A percentile compares a stretch with the other conserved stretches of the same genome.
Evolutionary conservation across 2,113 vertebrate species (phyloP).

Genomic region (Casuarius casuarius): DNA sequence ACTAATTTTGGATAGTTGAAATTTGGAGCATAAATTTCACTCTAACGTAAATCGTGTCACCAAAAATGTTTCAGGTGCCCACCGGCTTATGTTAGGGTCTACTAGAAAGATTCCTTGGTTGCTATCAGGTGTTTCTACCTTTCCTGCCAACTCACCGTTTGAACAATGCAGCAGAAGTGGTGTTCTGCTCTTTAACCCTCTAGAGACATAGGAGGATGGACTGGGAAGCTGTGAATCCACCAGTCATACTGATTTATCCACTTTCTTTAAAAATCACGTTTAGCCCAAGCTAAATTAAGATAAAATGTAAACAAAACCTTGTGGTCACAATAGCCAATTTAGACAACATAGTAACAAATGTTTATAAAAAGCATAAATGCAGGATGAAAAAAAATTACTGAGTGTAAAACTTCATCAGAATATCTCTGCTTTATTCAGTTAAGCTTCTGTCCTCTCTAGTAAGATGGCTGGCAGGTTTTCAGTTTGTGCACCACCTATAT

Average conservation of each 20-base stretch:
- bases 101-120: neutral
- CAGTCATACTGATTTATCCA: neutral
- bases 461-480: neutral
- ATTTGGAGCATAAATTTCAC: neutral
- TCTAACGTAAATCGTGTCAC: neutral
- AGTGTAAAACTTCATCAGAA: neutral
- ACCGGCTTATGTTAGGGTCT: neutral
- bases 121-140: neutral
- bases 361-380: too few relatives aligned
- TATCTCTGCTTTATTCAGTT: neutral
- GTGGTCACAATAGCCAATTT: neutral
- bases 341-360: neutral
- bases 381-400: too few relatives aligned
- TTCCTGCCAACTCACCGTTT: neutral
- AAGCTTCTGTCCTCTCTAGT: neutral
- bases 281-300: neutral
- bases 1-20: neutral
- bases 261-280: neutral
- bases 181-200: neutral
- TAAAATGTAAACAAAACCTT: neutral
- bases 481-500: neutral
- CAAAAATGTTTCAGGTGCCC: neutral
- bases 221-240: neutral
- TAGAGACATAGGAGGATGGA: neutral
- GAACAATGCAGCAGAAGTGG: too few relatives aligned